Base-by-base conservation (phyloP, 2,888 invertebrate species). In the Abscondita cerata region DNA sequence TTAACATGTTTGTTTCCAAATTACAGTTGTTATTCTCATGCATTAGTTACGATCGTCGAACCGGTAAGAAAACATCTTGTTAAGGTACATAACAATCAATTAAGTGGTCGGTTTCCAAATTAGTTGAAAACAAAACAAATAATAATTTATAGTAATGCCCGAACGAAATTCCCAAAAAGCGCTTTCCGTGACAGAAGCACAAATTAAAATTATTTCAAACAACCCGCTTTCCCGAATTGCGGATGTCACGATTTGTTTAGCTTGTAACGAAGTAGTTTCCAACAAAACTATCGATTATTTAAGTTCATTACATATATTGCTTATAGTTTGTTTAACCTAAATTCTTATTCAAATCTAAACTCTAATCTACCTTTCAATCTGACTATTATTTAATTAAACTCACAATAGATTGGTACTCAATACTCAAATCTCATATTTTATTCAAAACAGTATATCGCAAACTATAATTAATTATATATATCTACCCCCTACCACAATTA, bases 401-500 rank as follows among this genome's bases (percentile, higher is more conserved):
- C 18, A 19, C 18, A 44, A 16, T 19, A 18, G 18, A 44, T 18
- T 11, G 19, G 5, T 11, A 44, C 13, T 15, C 11, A 44, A 44
- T 11, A 19, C 19, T 1, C 9, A n/a, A 19, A 9, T n/a, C 44
- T 44, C 18, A 44, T 44, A 44, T 44, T 44, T 44, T 44, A 44
- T 44, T 18, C 44, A 44, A n/a, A 16, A 19, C 18, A 18, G 44
- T 44, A n/a, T n/a, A 44, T 44, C 41, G 41, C 8, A 44, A 4
- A 41, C 16, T 16, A 44, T 19, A 44, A 44, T 16, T 16, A 44
- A 44, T 44, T 44, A 44, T 44, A 36, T 36, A 44, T 15, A 18
- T n/a, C n/a, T n/a, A n/a, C n/a, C 44, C 18, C 44, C n/a, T 18
- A 9, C 44, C 20, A 48, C 25, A 31, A 51, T 51, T 40, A 57